A percentile compares a stretch with the other conserved stretches of the same genome.
phyloP scores from a whole-genome alignment of 1,140 invertebrate species.

The Lordiphosa stackelbergi region DNA sequence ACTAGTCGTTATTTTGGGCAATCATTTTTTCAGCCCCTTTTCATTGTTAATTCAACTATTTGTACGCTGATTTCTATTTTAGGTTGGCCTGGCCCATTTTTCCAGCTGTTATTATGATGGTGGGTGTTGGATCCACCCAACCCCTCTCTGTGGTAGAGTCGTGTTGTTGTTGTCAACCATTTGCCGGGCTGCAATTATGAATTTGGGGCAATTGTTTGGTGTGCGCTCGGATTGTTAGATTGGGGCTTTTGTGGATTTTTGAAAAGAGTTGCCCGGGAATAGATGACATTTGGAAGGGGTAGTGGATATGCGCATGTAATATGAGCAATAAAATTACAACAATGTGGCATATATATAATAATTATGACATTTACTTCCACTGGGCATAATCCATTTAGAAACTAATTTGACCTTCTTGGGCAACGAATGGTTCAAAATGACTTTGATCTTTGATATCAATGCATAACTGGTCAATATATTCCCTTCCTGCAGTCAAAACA shows the following conservation, averaged over 20 bases:
- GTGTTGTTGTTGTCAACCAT: slow-evolving; percentile 30
- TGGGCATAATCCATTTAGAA: too few species aligned
- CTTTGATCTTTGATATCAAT: too few species aligned
- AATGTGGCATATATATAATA: too few species aligned
- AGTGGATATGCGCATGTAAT: background rate
- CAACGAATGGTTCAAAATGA: too few species aligned
- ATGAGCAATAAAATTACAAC: too few species aligned
- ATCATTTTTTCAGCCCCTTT: slow-evolving; percentile 15
- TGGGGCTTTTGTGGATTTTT: slow-evolving; percentile 30
- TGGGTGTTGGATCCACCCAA: background rate
- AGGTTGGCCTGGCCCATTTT: slow-evolving; percentile 40
- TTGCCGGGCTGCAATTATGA: slow-evolving; percentile 59
- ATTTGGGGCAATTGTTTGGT: slow-evolving; percentile 64
- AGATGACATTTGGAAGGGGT: slow-evolving; percentile 13
- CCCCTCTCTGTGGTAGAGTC: slow-evolving; percentile 8
- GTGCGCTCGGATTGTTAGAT: slow-evolving; percentile 37
- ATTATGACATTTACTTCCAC: too few species aligned
- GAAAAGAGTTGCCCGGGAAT: slow-evolving; percentile 20
- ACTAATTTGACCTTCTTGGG: too few species aligned
- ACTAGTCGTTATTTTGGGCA: slow-evolving; percentile 31
- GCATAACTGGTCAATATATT: too few species aligned
- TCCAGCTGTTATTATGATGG: slow-evolving; percentile 17
- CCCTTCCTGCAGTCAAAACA: too few species aligned
- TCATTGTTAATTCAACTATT: slow-evolving; percentile 38
- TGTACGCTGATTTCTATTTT: slow-evolving; percentile 38